These are phyloP conservation scores for Phalacrocorax pelagicus DNA, from an alignment of 2,113 vertebrate species.

Conservation along the genomic window DNA sequence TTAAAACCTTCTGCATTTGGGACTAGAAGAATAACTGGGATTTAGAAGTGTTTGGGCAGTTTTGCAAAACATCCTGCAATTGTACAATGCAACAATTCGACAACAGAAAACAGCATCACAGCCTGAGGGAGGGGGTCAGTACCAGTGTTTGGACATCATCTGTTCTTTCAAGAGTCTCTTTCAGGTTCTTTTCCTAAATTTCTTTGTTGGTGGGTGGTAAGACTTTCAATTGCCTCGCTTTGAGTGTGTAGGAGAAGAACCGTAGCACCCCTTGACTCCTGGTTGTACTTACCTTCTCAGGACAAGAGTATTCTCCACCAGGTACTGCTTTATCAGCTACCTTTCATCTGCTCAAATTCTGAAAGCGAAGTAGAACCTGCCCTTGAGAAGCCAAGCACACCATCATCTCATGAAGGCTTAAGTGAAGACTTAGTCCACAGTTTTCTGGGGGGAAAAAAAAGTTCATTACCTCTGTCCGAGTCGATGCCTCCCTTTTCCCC, in stretches of 20 bases:
- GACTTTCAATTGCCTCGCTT: neutral
- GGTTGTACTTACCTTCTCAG: neutral
- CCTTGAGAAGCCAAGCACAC: neutral
- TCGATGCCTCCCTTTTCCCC: neutral
- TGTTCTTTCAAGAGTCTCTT: neutral
- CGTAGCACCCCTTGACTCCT: neutral
- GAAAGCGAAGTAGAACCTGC: neutral
- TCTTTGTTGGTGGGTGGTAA: neutral
- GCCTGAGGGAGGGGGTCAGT: neutral
- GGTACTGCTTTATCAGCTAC: neutral
- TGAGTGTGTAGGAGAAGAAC: neutral
- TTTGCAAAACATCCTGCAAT: neutral
- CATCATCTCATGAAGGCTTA: neutral
- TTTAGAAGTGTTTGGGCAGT: neutral
- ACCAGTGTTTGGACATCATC: neutral
- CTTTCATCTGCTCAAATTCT: neutral
- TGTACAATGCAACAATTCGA: neutral
- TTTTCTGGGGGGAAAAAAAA: neutral
- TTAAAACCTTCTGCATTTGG: neutral
- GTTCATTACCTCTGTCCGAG: neutral
- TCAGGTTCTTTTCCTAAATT: neutral
- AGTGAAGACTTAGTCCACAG: neutral
- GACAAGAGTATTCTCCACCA: neutral
- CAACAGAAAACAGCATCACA: neutral
- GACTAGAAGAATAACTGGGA: neutral